Percentiles rank a stretch among this genome's conserved stretches.
phyloP scores from a whole-genome alignment of 1,140 invertebrate genomes.

The Melitaea cinxia region DNA sequence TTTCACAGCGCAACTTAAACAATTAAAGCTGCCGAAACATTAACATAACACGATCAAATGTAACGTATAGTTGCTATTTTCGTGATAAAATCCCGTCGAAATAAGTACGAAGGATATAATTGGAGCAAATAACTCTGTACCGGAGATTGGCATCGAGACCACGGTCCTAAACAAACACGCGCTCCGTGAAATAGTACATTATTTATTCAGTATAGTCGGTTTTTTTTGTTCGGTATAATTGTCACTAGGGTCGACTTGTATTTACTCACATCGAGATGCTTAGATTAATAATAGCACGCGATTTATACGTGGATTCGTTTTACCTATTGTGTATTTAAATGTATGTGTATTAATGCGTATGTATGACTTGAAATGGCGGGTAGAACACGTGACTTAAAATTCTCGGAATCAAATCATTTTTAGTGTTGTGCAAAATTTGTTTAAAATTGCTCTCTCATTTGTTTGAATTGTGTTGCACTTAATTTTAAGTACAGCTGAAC shows the following conservation, averaged over 20 bases:
- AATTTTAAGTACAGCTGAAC: too few species aligned
- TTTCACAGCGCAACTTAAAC: too few species aligned
- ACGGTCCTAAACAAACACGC: conserved; percentile 52
- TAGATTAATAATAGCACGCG: background rate
- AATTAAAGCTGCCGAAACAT: conserved; percentile 5
- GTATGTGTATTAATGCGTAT: too few species aligned
- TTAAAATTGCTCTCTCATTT: too few species aligned
- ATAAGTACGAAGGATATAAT: conserved; percentile 52
- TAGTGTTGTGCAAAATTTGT: too few species aligned
- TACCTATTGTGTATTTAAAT: too few species aligned
- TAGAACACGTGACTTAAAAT: too few species aligned
- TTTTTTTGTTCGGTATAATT: conserved; percentile 32
- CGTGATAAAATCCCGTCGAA: conserved; percentile 34
- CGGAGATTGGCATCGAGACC: conserved; percentile 47
- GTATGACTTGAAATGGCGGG: too few species aligned
- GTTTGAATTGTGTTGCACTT: too few species aligned
- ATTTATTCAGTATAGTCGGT: conserved; percentile 36
- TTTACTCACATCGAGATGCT: background rate
- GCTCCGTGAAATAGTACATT: conserved; percentile 26
- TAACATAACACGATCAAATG: conserved; percentile 26
- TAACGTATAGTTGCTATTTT: conserved; percentile 27
- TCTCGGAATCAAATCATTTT: too few species aligned
- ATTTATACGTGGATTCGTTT: too few species aligned
- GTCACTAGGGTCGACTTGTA: conserved; percentile 23
- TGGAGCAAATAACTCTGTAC: conserved; percentile 43